Percentiles rank a stretch among this genome's conserved stretches.
These are phyloP conservation scores for Siphamia tubifer DNA, from an alignment of 2,113 vertebrate genomes.

Conservation along the genomic window DNA sequence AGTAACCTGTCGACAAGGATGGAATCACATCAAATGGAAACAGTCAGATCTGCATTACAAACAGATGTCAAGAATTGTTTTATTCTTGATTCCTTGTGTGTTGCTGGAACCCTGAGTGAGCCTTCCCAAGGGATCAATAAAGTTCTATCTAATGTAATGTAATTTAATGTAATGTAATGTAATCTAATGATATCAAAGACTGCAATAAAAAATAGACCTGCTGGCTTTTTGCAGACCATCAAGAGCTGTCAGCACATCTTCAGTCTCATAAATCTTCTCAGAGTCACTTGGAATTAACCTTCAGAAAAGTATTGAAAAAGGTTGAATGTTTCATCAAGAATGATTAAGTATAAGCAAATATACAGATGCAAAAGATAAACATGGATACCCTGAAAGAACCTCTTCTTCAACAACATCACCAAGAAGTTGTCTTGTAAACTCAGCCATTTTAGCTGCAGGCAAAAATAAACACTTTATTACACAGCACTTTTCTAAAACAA, in stretches of 20 bases:
- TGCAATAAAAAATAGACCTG: slow-evolving; percentile 76
- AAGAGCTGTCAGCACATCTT: slow-evolving; percentile 87
- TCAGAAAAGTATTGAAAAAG: slow-evolving; percentile 17
- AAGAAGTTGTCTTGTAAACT: slow-evolving; percentile 86
- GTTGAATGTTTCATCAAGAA: background rate
- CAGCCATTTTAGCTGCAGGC: slow-evolving; percentile 86
- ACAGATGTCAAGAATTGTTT: too few relatives aligned
- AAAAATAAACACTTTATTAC: background rate
- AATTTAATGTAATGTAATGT: too few relatives aligned
- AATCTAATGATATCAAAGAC: too few relatives aligned
- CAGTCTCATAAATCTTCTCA: slow-evolving; percentile 86
- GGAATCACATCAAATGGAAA: background rate
- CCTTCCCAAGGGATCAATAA: too few relatives aligned
- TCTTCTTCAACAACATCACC: slow-evolving; percentile 86
- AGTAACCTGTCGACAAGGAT: slow-evolving; percentile 77
- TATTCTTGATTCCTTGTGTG: too few relatives aligned
- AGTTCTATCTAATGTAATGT: too few relatives aligned
- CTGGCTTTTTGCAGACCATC: slow-evolving; percentile 90
- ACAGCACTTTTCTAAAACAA: too few relatives aligned
- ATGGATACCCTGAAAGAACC: slow-evolving; percentile 80
- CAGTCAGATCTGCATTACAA: background rate
- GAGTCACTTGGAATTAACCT: slow-evolving; percentile 84
- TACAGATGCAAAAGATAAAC: background rate
- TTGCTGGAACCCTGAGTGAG: background rate
- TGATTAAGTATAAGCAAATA: background rate